Conservation (phyloP, 2,888 invertebrate species). For the Drosophila anomalipes region DNA sequence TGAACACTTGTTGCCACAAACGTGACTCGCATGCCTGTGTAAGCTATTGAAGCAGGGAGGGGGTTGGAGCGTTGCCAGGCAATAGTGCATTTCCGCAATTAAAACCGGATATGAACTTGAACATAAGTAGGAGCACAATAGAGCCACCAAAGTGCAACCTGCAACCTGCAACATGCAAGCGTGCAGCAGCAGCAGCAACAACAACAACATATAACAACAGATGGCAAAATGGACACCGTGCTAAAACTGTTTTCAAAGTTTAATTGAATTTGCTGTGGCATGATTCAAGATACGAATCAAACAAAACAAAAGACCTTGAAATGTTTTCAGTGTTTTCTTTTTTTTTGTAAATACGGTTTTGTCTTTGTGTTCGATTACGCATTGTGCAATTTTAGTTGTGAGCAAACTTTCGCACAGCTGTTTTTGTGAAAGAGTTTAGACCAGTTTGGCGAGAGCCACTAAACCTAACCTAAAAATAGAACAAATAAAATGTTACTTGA, state of each 20-base stretch:
- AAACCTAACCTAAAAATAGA: not conserved
- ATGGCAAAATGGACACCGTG: constrained; percentile 1
- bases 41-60: constrained; percentile 3
- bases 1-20: constrained; percentile 70
- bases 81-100: constrained; percentile 75
- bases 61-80: constrained; percentile 1
- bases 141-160: constrained; percentile 19
- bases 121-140: constrained; percentile 23
- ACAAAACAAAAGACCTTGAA: constrained; percentile 9
- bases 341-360: not conserved
- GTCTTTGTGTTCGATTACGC: constrained; percentile 26
- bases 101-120: constrained; percentile 70
- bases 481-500: not conserved
- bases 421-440: not conserved
- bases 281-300: constrained; percentile 30
- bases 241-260: constrained; percentile 43
- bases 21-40: constrained; percentile 59
- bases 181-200: constrained; percentile 1
- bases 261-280: constrained; percentile 55
- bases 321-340: constrained; percentile 2
- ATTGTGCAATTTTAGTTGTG: constrained; percentile 10
- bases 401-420: constrained; percentile 35
- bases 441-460: not conserved
- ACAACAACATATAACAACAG: not conserved
- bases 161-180: constrained; percentile 24